Percentiles rank a stretch among this genome's conserved stretches.
These are phyloP conservation scores for Coenobita brevimanus DNA, from an alignment of 1,140 invertebrate species.

Conservation along the genomic window DNA sequence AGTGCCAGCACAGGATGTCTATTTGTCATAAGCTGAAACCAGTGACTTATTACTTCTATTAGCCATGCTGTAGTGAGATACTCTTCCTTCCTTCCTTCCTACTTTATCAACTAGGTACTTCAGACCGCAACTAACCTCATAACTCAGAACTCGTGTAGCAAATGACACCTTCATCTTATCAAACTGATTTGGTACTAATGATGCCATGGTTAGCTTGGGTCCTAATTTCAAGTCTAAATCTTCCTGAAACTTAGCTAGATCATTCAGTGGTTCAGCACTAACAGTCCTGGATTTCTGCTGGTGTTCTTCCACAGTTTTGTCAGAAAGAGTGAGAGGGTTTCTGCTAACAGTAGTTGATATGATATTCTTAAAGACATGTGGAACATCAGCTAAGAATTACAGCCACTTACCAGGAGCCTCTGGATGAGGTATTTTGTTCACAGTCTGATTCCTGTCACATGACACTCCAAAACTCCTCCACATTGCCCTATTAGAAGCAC, in stretches of 20 bases:
- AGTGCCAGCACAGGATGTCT: slow-evolving; percentile 40
- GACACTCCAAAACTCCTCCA: slow-evolving; percentile 24
- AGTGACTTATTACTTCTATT: neutral
- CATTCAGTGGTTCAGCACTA: neutral
- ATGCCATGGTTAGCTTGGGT: neutral
- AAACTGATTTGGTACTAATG: neutral
- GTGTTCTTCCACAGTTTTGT: too few relatives aligned
- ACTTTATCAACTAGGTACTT: slow-evolving; percentile 25
- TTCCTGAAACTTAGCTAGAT: neutral
- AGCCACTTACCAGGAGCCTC: slow-evolving; percentile 16
- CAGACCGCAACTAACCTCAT: neutral
- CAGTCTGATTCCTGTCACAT: slow-evolving; percentile 9
- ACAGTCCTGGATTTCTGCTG: neutral
- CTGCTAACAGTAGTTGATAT: slow-evolving; percentile 15
- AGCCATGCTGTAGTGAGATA: slow-evolving; percentile 28
- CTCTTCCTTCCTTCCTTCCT: slow-evolving; percentile 24
- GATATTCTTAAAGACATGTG: slow-evolving; percentile 27
- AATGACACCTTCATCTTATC: too few relatives aligned
- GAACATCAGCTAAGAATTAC: slow-evolving; percentile 33
- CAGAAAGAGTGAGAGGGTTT: too few relatives aligned
- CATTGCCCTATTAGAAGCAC: slow-evolving; percentile 15
- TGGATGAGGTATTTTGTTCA: slow-evolving; percentile 21
- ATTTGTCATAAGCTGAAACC: slow-evolving; percentile 38
- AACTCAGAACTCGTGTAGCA: neutral
- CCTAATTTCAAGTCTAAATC: neutral